Percentiles rank a stretch among this genome's conserved stretches.
phyloP scores from a whole-genome alignment of 2,797 vertebrate genomes.

The Denticeps clupeoides region DNA sequence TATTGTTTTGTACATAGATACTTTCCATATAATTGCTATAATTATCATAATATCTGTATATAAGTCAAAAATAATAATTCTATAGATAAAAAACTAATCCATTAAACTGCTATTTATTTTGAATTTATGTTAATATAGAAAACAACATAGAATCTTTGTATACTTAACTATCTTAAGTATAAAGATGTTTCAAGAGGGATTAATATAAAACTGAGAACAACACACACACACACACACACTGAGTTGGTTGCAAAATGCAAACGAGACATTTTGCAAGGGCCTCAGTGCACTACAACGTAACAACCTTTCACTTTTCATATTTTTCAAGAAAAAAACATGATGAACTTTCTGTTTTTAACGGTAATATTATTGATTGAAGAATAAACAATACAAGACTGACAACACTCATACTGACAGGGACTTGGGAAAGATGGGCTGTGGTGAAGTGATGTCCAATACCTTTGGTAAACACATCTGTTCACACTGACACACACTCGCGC shows the following conservation, averaged over 20 bases:
- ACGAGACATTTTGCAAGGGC: neutral
- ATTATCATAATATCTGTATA: slow-evolving; percentile 58
- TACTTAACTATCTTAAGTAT: slow-evolving; percentile 52
- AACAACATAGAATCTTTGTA: slow-evolving; percentile 50
- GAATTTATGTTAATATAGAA: slow-evolving; percentile 53
- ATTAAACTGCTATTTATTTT: slow-evolving; percentile 61
- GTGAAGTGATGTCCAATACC: too few species aligned
- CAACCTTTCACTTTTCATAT: neutral
- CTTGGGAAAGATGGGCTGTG: too few species aligned
- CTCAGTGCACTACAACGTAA: slow-evolving; percentile 2
- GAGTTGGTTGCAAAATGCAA: neutral
- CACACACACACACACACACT: slow-evolving; percentile 21
- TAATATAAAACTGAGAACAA: slow-evolving; percentile 50
- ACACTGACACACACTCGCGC: too few species aligned
- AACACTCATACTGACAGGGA: too few species aligned
- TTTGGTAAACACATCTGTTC: too few species aligned
- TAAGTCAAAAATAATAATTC: slow-evolving; percentile 71
- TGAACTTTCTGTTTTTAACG: slow-evolving; percentile 1
- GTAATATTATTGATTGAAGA: neutral
- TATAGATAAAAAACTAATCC: slow-evolving; percentile 72
- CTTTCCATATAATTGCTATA: slow-evolving; percentile 64
- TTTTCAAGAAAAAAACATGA: neutral
- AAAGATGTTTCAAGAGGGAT: slow-evolving; percentile 53
- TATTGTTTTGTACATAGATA: slow-evolving; percentile 53
- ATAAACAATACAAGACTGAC: neutral